These are phyloP conservation scores for Hippasteria phrygiana DNA, from an alignment of 53 echinoderm and acorn worm species.

Conservation along the genomic window DNA sequence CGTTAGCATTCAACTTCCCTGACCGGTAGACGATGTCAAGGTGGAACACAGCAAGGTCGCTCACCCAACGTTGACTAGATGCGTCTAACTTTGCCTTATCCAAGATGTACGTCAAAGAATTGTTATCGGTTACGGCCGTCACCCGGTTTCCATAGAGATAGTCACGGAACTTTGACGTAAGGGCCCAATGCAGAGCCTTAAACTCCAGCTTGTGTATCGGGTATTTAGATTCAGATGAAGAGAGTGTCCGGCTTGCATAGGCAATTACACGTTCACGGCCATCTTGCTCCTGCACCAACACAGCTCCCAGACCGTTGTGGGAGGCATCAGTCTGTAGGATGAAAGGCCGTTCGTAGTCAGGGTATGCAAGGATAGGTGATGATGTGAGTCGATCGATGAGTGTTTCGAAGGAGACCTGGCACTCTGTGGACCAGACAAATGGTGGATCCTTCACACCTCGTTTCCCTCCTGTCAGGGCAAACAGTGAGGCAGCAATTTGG, in stretches of 20 bases:
- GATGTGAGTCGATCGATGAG: slow-evolving; percentile 19
- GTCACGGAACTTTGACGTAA: slow-evolving; percentile 37
- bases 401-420: background rate
- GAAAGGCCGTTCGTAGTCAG: slow-evolving; percentile 40
- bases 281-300: slow-evolving; percentile 61
- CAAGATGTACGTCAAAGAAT: slow-evolving; percentile 3
- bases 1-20: slow-evolving; percentile 10
- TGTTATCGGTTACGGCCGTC: slow-evolving; percentile 6
- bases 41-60: background rate
- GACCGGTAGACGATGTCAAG: background rate
- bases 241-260: slow-evolving; percentile 64
- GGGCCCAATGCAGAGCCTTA: slow-evolving; percentile 23
- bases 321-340: slow-evolving; percentile 60
- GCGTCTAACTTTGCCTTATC: slow-evolving; percentile 12
- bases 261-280: slow-evolving; percentile 31
- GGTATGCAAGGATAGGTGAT: slow-evolving; percentile 42
- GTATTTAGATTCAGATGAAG: slow-evolving; percentile 25
- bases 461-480: slow-evolving; percentile 48
- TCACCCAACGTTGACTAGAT: slow-evolving; percentile 11
- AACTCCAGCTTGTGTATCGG: slow-evolving; percentile 28
- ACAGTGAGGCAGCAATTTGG: slow-evolving; percentile 41
- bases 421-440: background rate
- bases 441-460: background rate
- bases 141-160: slow-evolving; percentile 25
- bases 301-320: slow-evolving; percentile 62